phyloP scores from a whole-genome alignment of 2,888 invertebrate genomes.

The Scaptomyza cyrtandrae region DNA sequence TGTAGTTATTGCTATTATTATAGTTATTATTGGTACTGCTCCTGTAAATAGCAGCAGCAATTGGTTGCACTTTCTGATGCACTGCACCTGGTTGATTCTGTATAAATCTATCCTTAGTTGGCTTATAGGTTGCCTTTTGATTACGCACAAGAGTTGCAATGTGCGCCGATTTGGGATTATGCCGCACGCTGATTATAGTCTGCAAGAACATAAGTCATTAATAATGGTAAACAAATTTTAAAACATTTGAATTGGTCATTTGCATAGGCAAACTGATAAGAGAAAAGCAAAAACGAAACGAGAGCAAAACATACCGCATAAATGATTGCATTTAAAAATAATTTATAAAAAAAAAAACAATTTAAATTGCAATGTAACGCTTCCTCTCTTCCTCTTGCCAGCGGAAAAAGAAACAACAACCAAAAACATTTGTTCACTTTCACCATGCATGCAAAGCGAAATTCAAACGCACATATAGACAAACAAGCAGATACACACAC shows the following conservation, averaged over 20 bases:
- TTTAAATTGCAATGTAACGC: constrained; percentile 56
- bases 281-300: constrained; percentile 5
- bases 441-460: constrained; percentile 58
- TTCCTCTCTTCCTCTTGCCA: background rate
- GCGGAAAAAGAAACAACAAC: constrained; percentile 3
- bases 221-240: too few species aligned
- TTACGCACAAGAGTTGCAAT: constrained; percentile 80
- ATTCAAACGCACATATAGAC: constrained; percentile 31
- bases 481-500: constrained; percentile 1
- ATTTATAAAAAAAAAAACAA: constrained; percentile 39
- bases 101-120: background rate
- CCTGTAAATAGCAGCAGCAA: background rate
- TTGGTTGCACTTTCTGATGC: constrained; percentile 6
- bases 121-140: constrained; percentile 70
- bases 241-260: too few species aligned
- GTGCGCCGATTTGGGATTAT: constrained; percentile 78
- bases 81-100: background rate
- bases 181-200: constrained; percentile 76
- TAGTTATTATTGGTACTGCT: too few species aligned
- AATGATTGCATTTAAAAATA: constrained; percentile 52
- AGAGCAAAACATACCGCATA: background rate
- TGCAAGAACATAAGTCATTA: constrained; percentile 30
- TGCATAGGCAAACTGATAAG: constrained; percentile 45
- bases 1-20: background rate
- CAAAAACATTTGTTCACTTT: constrained; percentile 64